These are phyloP conservation scores for Ctenochaetus hawaiiensis DNA, from an alignment of 2,797 vertebrate genomes.

Conservation along the genomic window DNA sequence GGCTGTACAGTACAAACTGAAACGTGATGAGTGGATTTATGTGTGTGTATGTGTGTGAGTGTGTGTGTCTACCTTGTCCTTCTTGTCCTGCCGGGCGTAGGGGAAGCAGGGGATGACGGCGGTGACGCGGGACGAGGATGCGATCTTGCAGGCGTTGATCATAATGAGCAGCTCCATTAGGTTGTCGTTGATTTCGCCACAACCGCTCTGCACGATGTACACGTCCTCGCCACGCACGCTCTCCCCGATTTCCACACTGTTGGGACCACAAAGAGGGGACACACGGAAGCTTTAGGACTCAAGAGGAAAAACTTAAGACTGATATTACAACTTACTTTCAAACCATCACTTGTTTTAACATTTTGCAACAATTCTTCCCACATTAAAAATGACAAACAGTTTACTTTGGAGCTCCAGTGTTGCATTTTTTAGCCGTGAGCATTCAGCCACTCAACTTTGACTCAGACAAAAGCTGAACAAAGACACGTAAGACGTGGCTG, in stretches of 20 bases:
- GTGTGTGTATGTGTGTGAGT: too few relatives aligned
- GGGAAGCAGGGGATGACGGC: constrained; percentile 97
- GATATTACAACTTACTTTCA: neutral
- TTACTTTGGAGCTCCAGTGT: neutral
- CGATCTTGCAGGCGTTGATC: constrained; percentile 98
- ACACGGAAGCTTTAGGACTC: neutral
- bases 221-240: constrained; percentile 96
- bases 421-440: neutral
- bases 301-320: neutral
- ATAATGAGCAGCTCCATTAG: constrained; percentile 96
- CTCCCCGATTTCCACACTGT: constrained; percentile 95
- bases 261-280: neutral
- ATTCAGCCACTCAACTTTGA: neutral
- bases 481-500: neutral
- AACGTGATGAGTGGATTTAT: neutral
- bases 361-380: neutral
- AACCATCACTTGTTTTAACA: too few relatives aligned
- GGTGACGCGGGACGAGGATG: constrained; percentile 93
- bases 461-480: neutral
- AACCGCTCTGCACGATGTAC: constrained; percentile 95
- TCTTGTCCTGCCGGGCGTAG: constrained; percentile 95
- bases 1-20: neutral
- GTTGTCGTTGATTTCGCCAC: constrained; percentile 96
- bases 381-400: neutral
- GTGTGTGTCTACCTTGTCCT: constrained; percentile 90